Evolutionary conservation across 2,113 vertebrate genomes (phyloP), one percentile per base, ranked within the genome.

Genomic region (Nannobrachium achirus): DNA sequence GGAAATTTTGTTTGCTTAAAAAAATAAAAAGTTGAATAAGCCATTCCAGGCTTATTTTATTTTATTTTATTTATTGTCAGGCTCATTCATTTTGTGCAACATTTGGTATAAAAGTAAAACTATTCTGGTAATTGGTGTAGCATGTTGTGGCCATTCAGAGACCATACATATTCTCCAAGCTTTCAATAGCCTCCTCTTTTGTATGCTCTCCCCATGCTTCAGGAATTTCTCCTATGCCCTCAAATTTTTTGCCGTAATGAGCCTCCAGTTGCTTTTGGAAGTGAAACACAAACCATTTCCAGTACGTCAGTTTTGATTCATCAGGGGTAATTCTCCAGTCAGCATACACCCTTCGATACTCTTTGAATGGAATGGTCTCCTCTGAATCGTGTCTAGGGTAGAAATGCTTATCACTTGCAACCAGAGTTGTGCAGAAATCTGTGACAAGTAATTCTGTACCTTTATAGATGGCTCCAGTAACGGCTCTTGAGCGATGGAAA

Each of bases 251-350:
- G 0, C 14, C 0, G 38, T 88, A 75, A 1, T 3, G 0, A 0
- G 59, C 0, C 62, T 95, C 91, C 3, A 94, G 15, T 0, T 94
- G 1, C 10, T 7, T 6, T 10, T 73, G 80, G 84, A 94, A 95
- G 13, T 4, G 81, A 56, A 15, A 91, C 10, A 93, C 57, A 86
- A 93, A 94, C 93, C 93, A 94, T 71, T 89, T 93, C 94, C 94
- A 94, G 33, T 94, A 94, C 0, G 0, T 2, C 44, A 89, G 85
- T 0, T 64, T 70, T 1, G 93, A 91, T 6, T 40, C 0, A 46
- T 93, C 92, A 1, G 91, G 11, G 0, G 76, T 80, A 33, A 95
- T 93, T 0, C 14, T 77, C 92, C 93, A 94, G 0, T 0, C 65
- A n/a, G 59, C 85, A 61, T 9, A 83, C 0, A 38, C 11, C 0